Base-by-base conservation (phyloP, 1,140 invertebrate species). In the Rhopalosiphum maidis region DNA sequence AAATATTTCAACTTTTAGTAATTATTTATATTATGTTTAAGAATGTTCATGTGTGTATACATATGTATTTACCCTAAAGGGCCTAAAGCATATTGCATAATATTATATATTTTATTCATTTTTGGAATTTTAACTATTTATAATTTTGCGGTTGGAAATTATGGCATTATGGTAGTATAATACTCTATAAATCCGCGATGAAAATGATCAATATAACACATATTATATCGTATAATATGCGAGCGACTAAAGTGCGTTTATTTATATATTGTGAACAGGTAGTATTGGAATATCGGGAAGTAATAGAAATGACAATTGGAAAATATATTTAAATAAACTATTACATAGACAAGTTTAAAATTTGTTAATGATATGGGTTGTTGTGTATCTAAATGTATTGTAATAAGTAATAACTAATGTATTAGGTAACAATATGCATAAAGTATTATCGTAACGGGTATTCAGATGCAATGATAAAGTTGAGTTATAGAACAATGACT, bases 101-200 rank as follows among this genome's bases (percentile, higher is more conserved):
- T 77, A 21, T 77, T n/a, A 77, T n/a, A 77, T n/a, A 77, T n/a
- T 77, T 77, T 30, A n/a, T n/a, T n/a, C 30, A n/a, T 77, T 68
- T n/a, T 77, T 77, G 30, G 60, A 77, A 77, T 77, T 77, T 77
- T 77, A 77, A 77, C 60, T 77, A 77, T 77, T 77, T 15, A 77
- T 77, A 77, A 18, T 18, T 77, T n/a, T 77, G 60, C 15, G 60
- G 30, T 21, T 77, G 23, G 6, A 68, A 60, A 77, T n/a, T 77
- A n/a, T 6, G n/a, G 18, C 18, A 77, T 6, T 77, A 77, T 30
- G 11, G 4, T 77, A 18, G 60, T n/a, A n/a, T 15, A n/a, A n/a
- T 77, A 77, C 15, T 5, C 15, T n/a, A n/a, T 15, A n/a, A 77
- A n/a, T 77, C 15, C 30, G n/a, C 4, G n/a, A n/a, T n/a, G 60